Evolutionary conservation across 2,888 invertebrate species (phyloP).

Genomic region (Lepidochitona cinerea): DNA sequence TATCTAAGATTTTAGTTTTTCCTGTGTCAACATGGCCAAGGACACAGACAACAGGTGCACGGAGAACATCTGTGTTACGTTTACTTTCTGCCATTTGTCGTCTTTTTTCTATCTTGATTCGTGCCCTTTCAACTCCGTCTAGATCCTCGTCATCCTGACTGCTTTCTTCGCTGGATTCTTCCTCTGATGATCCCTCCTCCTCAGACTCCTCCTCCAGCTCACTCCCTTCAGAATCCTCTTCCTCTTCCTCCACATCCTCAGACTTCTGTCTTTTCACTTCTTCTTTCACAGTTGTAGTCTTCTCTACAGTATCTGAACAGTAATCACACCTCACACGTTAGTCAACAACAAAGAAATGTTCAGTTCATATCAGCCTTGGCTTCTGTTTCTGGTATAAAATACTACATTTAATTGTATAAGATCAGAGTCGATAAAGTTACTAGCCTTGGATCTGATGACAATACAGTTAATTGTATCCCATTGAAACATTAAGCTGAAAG

Average conservation of each 20-base stretch:
- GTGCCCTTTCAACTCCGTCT: slow-evolving; percentile 69
- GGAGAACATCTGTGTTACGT: slow-evolving; percentile 79
- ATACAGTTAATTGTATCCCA: no score
- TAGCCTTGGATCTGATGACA: no score
- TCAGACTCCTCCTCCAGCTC: slow-evolving; percentile 63
- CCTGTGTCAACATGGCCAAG: slow-evolving; percentile 99
- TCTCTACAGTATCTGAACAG: no score
- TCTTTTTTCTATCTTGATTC: slow-evolving; percentile 70
- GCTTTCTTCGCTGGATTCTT: slow-evolving; percentile 69
- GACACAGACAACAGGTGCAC: slow-evolving; percentile 98
- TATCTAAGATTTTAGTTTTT: slow-evolving; percentile 99
- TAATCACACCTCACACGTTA: no score
- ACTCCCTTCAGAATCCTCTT: slow-evolving; percentile 52
- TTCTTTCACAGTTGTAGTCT: neutral
- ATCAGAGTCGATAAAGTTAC: no score
- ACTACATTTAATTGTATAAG: no score
- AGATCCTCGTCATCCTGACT: slow-evolving; percentile 64
- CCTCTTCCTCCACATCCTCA: slow-evolving; percentile 65
- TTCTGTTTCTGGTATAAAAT: no score
- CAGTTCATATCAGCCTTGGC: no score
- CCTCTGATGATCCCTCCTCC: slow-evolving; percentile 73
- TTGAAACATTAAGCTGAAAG: no score
- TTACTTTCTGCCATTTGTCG: slow-evolving; percentile 80
- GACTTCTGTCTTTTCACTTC: slow-evolving; percentile 23
- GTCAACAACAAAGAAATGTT: no score